Conservation (phyloP, 1,140 invertebrate genomes). For the Drosophila virilis region DNA sequence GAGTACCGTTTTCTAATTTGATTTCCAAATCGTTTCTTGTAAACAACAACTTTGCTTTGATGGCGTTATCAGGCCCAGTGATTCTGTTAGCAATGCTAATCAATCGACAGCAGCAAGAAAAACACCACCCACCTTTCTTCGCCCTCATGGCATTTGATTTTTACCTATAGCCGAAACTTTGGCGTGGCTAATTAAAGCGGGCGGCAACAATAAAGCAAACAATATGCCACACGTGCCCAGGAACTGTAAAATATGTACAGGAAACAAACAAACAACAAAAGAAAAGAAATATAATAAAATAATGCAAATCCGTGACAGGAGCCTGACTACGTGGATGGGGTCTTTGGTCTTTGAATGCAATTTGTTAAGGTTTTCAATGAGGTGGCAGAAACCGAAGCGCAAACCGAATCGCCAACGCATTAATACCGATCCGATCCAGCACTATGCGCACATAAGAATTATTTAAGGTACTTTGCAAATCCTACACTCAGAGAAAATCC, state of each 20-base stretch:
- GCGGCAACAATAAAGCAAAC: conserved; percentile 17
- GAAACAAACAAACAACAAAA: conserved; percentile 14
- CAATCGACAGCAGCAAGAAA: conserved; percentile 10
- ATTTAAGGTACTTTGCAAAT: neutral
- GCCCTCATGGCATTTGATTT: neutral
- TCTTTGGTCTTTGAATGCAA: conserved; percentile 23
- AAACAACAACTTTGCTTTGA: conserved; percentile 12
- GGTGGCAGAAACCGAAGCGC: conserved; percentile 27
- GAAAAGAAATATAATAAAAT: neutral
- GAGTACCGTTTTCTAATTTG: conserved; percentile 45
- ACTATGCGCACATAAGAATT: conserved; percentile 1
- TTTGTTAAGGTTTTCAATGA: conserved; percentile 30
- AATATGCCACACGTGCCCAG: conserved; percentile 1
- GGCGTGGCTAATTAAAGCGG: conserved; percentile 29
- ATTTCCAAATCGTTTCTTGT: conserved; percentile 32
- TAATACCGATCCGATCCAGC: conserved; percentile 10
- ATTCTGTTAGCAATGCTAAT: conserved; percentile 45
- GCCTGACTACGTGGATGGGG: conserved; percentile 7
- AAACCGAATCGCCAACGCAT: conserved; percentile 12
- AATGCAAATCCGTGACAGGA: neutral
- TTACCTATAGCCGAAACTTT: conserved; percentile 11
- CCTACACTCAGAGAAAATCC: conserved; percentile 1
- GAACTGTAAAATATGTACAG: conserved; percentile 21
- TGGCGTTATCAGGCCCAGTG: conserved; percentile 18
- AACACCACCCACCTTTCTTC: neutral